Evolutionary conservation across 2,113 vertebrate species (phyloP).

Genomic region (Nematolebias whitei): DNA sequence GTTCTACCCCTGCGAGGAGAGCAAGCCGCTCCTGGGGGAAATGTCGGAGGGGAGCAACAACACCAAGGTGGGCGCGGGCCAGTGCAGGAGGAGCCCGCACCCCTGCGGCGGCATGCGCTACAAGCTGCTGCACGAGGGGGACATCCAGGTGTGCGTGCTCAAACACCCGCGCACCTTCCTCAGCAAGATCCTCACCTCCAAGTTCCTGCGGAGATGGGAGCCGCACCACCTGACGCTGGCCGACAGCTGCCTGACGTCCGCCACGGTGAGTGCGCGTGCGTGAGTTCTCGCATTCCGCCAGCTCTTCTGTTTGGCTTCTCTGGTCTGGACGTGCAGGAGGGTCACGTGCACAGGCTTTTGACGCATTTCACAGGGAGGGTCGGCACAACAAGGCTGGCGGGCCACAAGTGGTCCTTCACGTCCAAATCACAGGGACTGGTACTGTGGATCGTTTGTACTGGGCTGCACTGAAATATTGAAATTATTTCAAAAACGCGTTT

Average conservation of each 20-base stretch:
- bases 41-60: constrained; percentile 86
- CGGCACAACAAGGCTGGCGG: too few species aligned
- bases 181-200: constrained; percentile 98
- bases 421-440: too few species aligned
- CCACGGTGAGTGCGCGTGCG: constrained; percentile 84
- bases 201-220: constrained; percentile 95
- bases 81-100: constrained; percentile 86
- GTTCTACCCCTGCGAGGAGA: constrained; percentile 90
- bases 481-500: too few species aligned
- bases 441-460: too few species aligned
- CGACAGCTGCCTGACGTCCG: constrained; percentile 92
- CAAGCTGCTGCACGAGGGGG: constrained; percentile 97
- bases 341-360: constrained; percentile 47
- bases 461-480: too few species aligned
- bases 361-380: constrained; percentile 51
- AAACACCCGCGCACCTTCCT: constrained; percentile 97
- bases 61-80: constrained; percentile 86
- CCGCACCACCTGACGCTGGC: constrained; percentile 94
- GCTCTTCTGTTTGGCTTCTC: constrained; percentile 52
- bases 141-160: constrained; percentile 98
- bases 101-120: constrained; percentile 92
- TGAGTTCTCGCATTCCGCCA: constrained; percentile 31
- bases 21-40: constrained; percentile 90
- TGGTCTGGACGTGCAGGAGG: constrained; percentile 40
- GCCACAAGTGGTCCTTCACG: too few species aligned